Evolutionary conservation across 2,797 vertebrate genomes (phyloP).

Genomic region (Brachyrhaphis roseni): DNA sequence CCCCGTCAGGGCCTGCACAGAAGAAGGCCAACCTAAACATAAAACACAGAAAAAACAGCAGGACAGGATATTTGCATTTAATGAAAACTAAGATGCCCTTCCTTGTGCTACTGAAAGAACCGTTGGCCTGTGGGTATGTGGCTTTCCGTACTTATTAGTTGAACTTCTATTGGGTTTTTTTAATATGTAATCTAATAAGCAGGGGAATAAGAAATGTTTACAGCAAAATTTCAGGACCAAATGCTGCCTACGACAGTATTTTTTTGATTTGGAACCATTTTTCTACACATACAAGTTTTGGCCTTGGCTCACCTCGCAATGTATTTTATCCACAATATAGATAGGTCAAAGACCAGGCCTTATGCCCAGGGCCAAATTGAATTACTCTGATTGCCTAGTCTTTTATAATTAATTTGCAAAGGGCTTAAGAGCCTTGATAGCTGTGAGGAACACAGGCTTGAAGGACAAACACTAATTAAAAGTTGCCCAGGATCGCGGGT

Average conservation of each 20-base stretch:
- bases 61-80: background rate
- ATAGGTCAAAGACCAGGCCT: constrained; percentile 80
- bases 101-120: background rate
- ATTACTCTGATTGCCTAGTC: constrained; percentile 88
- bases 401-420: constrained; percentile 92
- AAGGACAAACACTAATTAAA: constrained; percentile 94
- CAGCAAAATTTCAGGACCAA: background rate
- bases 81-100: background rate
- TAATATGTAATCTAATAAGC: background rate
- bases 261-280: background rate
- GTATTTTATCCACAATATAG: constrained; percentile 43
- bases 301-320: constrained; percentile 6
- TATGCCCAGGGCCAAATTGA: constrained; percentile 84
- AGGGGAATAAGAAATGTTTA: background rate
- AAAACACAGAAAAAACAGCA: background rate
- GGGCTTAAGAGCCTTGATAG: constrained; percentile 84
- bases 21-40: background rate
- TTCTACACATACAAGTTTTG: constrained; percentile 37
- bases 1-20: background rate
- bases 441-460: constrained; percentile 84
- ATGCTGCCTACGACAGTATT: background rate
- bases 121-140: background rate
- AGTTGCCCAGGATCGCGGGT: constrained; percentile 83
- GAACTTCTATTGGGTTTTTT: background rate
- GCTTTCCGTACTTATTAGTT: background rate